A percentile compares a stretch with the other conserved stretches of the same genome.
Evolutionary conservation across 2,113 vertebrate genomes (phyloP).

Genomic region (Panthera uncia): DNA sequence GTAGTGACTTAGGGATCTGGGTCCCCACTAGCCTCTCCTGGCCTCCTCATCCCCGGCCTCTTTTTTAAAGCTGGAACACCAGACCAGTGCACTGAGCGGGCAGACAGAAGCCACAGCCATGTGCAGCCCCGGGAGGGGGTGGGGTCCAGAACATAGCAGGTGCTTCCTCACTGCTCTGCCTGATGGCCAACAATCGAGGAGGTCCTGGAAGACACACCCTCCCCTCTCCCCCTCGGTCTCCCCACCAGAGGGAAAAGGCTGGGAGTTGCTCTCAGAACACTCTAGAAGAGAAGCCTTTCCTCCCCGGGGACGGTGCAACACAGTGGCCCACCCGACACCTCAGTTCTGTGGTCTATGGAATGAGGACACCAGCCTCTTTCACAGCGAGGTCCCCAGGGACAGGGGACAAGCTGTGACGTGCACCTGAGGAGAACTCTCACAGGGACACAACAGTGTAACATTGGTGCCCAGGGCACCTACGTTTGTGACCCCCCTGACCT

Average conservation of each 20-base stretch:
- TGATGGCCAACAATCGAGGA: not conserved
- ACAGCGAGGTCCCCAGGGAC: rapidly evolving
- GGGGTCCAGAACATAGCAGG: not conserved
- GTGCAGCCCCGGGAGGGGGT: not conserved
- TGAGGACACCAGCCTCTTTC: not conserved
- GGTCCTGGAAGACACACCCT: not conserved
- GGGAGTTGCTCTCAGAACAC: not conserved
- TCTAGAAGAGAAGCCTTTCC: not conserved
- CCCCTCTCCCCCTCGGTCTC: not conserved
- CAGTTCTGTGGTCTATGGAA: not conserved
- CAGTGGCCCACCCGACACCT: not conserved
- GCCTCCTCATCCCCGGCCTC: not conserved
- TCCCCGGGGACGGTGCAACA: not conserved
- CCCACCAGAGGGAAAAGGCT: not conserved
- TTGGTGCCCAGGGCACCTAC: not conserved
- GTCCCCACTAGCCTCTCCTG: not conserved
- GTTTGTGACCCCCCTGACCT: not conserved
- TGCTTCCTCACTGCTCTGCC: not conserved
- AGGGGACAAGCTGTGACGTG: not conserved
- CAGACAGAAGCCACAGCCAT: not conserved
- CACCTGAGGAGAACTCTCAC: no score
- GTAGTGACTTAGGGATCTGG: rapidly evolving
- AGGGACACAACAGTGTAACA: not conserved
- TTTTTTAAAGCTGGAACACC: not conserved
- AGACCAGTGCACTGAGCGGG: not conserved